Conservation (phyloP, 1,140 invertebrate genomes). For the Pomacea maculata region DNA sequence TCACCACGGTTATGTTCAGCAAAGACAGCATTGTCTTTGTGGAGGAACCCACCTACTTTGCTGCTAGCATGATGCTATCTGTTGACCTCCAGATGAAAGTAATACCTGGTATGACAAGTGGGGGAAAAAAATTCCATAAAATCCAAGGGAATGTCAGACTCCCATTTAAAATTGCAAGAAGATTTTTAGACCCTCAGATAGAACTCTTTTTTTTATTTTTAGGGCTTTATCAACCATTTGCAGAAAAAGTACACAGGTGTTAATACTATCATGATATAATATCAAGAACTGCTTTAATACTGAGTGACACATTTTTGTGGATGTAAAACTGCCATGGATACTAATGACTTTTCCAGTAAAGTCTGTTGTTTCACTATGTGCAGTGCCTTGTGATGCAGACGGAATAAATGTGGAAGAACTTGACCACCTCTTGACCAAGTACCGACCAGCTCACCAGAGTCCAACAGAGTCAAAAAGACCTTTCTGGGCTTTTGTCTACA, state of each 20-base stretch:
- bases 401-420: not conserved
- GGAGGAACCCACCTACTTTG: constrained; percentile 77
- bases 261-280: too few relatives aligned
- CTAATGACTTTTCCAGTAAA: not conserved
- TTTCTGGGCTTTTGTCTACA: constrained; percentile 74
- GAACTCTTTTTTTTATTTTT: too few relatives aligned
- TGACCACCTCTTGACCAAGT: not conserved
- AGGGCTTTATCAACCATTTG: too few relatives aligned
- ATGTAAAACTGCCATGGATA: too few relatives aligned
- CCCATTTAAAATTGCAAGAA: too few relatives aligned
- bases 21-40: constrained; percentile 73
- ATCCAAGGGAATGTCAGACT: too few relatives aligned
- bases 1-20: constrained; percentile 71
- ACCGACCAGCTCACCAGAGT: too few relatives aligned
- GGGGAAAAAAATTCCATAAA: not conserved
- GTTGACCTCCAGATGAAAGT: constrained; percentile 70
- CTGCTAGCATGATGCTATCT: constrained; percentile 70
- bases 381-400: not conserved
- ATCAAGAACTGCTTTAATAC: too few relatives aligned
- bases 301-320: too few relatives aligned
- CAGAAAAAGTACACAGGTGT: too few relatives aligned
- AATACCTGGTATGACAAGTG: constrained; percentile 64
- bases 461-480: constrained; percentile 19
- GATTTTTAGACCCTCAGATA: too few relatives aligned
- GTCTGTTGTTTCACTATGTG: not conserved